Evolutionary conservation across 2,113 vertebrate genomes (phyloP).

Genomic region (Charina bottae): DNA sequence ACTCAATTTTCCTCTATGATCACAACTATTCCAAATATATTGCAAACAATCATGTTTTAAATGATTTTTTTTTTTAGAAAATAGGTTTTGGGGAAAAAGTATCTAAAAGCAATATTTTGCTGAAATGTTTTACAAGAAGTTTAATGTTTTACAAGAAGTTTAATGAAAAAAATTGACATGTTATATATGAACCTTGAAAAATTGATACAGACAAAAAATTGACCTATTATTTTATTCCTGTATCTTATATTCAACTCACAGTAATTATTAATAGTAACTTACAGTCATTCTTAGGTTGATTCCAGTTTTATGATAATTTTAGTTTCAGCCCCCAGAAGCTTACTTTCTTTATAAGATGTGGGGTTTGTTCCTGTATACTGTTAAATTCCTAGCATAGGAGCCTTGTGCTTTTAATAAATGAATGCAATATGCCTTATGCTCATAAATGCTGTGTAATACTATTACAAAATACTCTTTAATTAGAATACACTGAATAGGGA

Average conservation of each 20-base stretch:
- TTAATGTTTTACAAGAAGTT: neutral
- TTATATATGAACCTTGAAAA: too few relatives aligned
- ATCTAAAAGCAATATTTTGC: neutral
- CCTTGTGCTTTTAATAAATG: accelerated
- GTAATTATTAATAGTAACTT: neutral
- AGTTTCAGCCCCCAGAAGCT: neutral
- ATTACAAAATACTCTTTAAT: constrained; percentile 30
- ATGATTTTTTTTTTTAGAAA: too few relatives aligned
- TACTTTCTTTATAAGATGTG: neutral
- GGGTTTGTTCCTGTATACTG: neutral
- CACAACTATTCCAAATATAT: too few relatives aligned
- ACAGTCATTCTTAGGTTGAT: too few relatives aligned
- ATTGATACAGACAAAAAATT: neutral
- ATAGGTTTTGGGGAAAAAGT: neutral
- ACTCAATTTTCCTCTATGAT: too few relatives aligned
- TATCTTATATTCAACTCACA: neutral
- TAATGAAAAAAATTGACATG: neutral
- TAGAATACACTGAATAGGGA: neutral
- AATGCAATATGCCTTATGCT: neutral
- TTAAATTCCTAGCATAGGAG: neutral
- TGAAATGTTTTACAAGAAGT: neutral
- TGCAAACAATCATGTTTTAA: too few relatives aligned
- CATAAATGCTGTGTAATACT: neutral
- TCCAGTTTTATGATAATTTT: too few relatives aligned
- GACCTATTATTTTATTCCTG: neutral